A percentile compares a stretch with the other conserved stretches of the same genome.
Conservation (phyloP, 2,113 vertebrate genomes). For the Rhineura floridana region DNA sequence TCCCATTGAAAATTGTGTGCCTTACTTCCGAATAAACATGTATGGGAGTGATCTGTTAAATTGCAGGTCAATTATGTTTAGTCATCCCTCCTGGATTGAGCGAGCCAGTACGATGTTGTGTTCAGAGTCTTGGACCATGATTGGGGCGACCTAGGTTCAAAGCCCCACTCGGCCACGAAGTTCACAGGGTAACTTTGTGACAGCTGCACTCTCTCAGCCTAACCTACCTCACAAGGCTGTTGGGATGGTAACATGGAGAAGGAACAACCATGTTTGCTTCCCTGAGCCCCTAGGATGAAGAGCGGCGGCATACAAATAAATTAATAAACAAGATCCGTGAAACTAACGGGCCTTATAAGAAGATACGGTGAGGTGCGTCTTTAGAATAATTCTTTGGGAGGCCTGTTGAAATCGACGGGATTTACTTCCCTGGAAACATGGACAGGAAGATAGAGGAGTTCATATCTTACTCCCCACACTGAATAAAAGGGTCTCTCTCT, state of each 20-base stretch:
- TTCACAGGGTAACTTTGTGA: not conserved
- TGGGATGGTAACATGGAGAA: not conserved
- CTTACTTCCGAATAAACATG: too few species aligned
- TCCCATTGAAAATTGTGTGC: too few species aligned
- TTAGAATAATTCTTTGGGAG: not conserved
- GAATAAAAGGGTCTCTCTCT: not conserved
- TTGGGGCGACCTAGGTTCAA: not conserved
- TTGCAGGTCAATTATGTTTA: too few species aligned
- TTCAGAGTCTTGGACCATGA: not conserved
- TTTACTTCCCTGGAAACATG: not conserved
- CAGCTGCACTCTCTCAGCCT: not conserved
- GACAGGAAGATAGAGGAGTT: too few species aligned
- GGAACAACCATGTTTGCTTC: not conserved
- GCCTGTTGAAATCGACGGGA: not conserved
- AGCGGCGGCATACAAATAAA: not conserved
- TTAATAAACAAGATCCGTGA: not conserved
- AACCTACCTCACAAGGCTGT: not conserved
- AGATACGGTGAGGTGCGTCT: not conserved
- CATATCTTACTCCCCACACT: not conserved
- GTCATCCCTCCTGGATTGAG: too few species aligned
- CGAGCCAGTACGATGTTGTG: not conserved
- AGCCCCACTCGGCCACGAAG: not conserved
- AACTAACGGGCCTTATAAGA: not conserved
- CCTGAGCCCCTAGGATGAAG: not conserved
- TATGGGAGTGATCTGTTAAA: too few species aligned